These are phyloP conservation scores for Sinelater perroti DNA, from an alignment of 2,888 invertebrate species.

Conservation along the genomic window DNA sequence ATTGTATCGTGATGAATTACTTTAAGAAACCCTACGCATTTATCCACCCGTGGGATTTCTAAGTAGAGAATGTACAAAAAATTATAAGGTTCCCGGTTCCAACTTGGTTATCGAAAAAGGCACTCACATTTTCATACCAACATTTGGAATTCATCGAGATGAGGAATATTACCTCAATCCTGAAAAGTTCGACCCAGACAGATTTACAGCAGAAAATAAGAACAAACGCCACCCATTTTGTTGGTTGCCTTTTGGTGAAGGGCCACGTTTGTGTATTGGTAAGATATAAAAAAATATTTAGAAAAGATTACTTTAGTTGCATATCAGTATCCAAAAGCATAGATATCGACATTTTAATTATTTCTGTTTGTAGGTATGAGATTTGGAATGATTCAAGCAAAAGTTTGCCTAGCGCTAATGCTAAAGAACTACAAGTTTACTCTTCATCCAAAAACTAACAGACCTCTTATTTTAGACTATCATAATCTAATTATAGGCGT, in stretches of 20 bases:
- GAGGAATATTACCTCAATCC: constrained; percentile 28
- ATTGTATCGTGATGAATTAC: not conserved
- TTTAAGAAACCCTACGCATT: constrained; percentile 30
- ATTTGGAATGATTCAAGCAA: constrained; percentile 42
- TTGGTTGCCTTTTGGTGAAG: constrained; percentile 32
- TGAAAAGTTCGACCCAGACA: constrained; percentile 31
- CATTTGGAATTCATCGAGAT: constrained; percentile 22
- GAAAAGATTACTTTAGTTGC: too few species aligned
- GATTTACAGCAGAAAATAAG: constrained; percentile 24
- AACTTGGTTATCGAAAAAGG: constrained; percentile 15
- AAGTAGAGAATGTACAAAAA: constrained; percentile 2
- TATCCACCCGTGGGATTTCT: constrained; percentile 15
- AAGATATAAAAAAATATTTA: too few species aligned
- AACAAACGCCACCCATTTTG: constrained; percentile 3
- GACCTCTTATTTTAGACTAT: constrained; percentile 31
- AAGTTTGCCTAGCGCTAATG: constrained; percentile 38
- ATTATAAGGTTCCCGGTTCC: constrained; percentile 23
- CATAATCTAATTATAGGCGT: constrained; percentile 26
- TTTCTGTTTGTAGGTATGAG: constrained; percentile 36
- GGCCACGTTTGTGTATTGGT: constrained; percentile 28
- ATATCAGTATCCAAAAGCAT: too few species aligned
- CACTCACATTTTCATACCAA: constrained; percentile 7
- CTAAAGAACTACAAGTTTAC: constrained; percentile 37
- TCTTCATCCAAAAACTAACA: constrained; percentile 35
- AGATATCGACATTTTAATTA: too few species aligned